A percentile compares a stretch with the other conserved stretches of the same genome.
Evolutionary conservation across 2,888 invertebrate species (phyloP).

Genomic region (Limenitis camilla): DNA sequence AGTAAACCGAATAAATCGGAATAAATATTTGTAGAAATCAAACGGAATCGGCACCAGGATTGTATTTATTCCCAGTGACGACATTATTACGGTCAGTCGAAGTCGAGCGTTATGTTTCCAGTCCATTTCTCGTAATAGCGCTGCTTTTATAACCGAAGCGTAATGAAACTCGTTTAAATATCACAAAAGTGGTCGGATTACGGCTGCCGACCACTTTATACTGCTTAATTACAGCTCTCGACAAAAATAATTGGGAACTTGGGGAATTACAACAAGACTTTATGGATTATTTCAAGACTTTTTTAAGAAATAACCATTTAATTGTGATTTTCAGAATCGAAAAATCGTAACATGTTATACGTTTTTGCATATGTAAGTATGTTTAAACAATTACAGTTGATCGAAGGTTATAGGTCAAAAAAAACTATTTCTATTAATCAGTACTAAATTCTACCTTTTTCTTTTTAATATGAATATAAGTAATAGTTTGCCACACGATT

Average conservation of each 20-base stretch:
- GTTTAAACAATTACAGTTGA: no score
- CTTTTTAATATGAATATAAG: no score
- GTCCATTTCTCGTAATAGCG: slow-evolving; percentile 67
- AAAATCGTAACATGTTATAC: background rate
- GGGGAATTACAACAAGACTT: slow-evolving; percentile 59
- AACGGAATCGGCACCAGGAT: slow-evolving; percentile 34
- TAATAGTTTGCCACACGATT: no score
- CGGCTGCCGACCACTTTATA: slow-evolving; percentile 63
- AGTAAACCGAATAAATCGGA: background rate
- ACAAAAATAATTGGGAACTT: slow-evolving; percentile 71
- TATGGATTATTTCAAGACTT: slow-evolving; percentile 41
- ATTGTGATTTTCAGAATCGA: slow-evolving; percentile 6
- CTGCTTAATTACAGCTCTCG: slow-evolving; percentile 68
- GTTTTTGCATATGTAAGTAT: no score
- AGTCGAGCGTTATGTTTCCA: slow-evolving; percentile 66
- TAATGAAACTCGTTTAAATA: slow-evolving; percentile 72
- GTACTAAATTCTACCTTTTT: no score
- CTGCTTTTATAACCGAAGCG: slow-evolving; percentile 67
- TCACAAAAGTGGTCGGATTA: slow-evolving; percentile 71
- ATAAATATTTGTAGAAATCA: slow-evolving; percentile 29
- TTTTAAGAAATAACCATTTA: slow-evolving; percentile 13
- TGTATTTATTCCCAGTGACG: slow-evolving; percentile 35
- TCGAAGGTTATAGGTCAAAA: no score
- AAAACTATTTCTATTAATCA: no score
- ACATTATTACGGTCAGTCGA: slow-evolving; percentile 61